Conservation (phyloP, 2,888 invertebrate genomes). For the Notocelia uddmanniana region DNA sequence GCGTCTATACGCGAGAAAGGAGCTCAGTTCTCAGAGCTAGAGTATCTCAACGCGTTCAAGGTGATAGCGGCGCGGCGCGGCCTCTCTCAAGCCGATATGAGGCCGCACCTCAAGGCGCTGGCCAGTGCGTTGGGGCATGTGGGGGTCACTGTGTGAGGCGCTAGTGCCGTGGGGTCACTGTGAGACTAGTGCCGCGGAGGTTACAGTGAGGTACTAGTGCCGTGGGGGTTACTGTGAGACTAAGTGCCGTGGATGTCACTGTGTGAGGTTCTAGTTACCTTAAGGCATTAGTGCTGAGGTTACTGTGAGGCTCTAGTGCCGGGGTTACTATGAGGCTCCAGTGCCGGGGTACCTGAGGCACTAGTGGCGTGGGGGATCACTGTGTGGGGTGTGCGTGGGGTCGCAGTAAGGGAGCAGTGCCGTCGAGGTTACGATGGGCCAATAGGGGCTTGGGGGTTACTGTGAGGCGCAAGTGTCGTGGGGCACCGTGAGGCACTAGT, state of each 20-base stretch:
- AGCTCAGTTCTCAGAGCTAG: constrained; percentile 94
- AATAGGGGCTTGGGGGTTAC: too few relatives aligned
- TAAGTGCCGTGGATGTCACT: too few relatives aligned
- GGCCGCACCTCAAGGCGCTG: constrained; percentile 91
- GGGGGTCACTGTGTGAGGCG: constrained; percentile 90
- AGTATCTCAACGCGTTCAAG: constrained; percentile 94
- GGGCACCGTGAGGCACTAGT: too few relatives aligned
- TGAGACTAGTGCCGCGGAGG: background rate
- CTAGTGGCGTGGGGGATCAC: background rate
- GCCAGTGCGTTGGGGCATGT: constrained; percentile 94
- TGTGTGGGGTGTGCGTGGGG: too few relatives aligned
- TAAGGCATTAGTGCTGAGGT: background rate
- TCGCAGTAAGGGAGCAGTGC: too few relatives aligned
- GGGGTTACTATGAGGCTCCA: background rate
- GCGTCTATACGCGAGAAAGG: constrained; percentile 94
- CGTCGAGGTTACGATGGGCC: too few relatives aligned
- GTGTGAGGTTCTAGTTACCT: background rate
- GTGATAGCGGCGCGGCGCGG: constrained; percentile 89
- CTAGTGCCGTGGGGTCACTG: background rate
- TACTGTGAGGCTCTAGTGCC: background rate
- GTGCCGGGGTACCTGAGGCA: background rate
- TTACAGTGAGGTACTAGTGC: background rate
- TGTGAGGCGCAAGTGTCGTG: too few relatives aligned
- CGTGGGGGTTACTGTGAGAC: background rate
- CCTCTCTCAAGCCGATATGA: constrained; percentile 84